Conservation (phyloP, 2,113 vertebrate genomes). For the Ameiurus melas region DNA sequence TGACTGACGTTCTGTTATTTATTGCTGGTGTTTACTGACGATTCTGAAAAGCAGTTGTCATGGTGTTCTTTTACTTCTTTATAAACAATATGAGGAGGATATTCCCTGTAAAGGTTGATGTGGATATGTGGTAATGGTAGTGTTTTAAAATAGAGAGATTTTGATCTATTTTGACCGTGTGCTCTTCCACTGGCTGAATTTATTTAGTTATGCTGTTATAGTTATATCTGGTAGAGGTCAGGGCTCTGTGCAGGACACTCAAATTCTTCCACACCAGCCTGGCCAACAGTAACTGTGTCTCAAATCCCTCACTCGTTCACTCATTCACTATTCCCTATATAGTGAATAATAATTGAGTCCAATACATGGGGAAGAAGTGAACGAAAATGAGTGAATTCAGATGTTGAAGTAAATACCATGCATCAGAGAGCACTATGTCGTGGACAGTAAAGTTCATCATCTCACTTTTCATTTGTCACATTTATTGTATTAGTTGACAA, state of each 20-base stretch:
- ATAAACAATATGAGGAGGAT: background rate
- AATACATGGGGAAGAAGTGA: too few relatives aligned
- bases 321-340: too few relatives aligned
- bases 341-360: too few relatives aligned
- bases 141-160: background rate
- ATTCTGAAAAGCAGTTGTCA: constrained; percentile 48
- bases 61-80: constrained; percentile 27
- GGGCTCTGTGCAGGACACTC: background rate
- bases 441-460: too few relatives aligned
- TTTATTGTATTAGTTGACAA: too few relatives aligned
- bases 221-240: background rate
- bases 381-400: too few relatives aligned
- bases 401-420: too few relatives aligned
- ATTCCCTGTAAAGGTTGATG: background rate
- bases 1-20: constrained; percentile 47
- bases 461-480: too few relatives aligned
- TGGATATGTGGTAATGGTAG: background rate
- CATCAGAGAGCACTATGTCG: too few relatives aligned
- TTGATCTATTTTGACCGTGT: background rate
- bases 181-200: background rate
- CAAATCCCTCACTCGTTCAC: too few relatives aligned
- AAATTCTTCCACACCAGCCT: background rate
- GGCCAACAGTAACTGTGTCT: background rate
- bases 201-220: background rate
- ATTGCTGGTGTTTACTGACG: constrained; percentile 44